A percentile compares a stretch with the other conserved stretches of the same genome.
Evolutionary conservation across 2,888 invertebrate genomes (phyloP).

Genomic region (Cataglyphis cursor): DNA sequence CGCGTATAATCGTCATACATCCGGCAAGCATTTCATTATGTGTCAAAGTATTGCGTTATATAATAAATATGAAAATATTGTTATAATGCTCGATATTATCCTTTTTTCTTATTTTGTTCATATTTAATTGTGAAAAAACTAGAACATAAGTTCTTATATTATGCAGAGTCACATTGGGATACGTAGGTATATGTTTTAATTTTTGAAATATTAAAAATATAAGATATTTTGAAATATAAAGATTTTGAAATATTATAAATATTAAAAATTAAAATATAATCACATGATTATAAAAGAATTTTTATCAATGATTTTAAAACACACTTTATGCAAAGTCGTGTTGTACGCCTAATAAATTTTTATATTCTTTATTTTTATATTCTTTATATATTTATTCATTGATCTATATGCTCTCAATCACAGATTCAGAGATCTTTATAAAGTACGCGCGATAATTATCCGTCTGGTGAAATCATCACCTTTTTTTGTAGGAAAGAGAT

Average conservation of each 20-base stretch:
- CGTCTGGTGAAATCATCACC: constrained; percentile 13
- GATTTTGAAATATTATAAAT: background rate
- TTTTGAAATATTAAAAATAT: background rate
- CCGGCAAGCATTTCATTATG: constrained; percentile 35
- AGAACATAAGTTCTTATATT: background rate
- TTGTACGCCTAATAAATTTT: background rate
- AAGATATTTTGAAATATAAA: background rate
- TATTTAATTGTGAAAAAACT: background rate
- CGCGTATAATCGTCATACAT: constrained; percentile 59
- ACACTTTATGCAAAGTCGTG: background rate
- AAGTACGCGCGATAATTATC: background rate
- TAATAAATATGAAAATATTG: constrained; percentile 54
- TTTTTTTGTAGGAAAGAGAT: constrained; percentile 28
- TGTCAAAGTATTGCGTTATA: constrained; percentile 34
- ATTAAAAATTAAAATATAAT: background rate
- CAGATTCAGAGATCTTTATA: background rate
- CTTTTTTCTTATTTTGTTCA: constrained; percentile 24
- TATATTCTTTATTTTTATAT: background rate
- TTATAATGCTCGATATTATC: constrained; percentile 57
- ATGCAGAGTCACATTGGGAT: background rate
- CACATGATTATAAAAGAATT: background rate
- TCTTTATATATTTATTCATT: background rate
- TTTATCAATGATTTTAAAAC: background rate
- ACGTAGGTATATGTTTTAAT: background rate
- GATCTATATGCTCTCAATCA: background rate